Conservation (phyloP, 64 coral and sea anemone species). For the Pocillopora verrucosa region DNA sequence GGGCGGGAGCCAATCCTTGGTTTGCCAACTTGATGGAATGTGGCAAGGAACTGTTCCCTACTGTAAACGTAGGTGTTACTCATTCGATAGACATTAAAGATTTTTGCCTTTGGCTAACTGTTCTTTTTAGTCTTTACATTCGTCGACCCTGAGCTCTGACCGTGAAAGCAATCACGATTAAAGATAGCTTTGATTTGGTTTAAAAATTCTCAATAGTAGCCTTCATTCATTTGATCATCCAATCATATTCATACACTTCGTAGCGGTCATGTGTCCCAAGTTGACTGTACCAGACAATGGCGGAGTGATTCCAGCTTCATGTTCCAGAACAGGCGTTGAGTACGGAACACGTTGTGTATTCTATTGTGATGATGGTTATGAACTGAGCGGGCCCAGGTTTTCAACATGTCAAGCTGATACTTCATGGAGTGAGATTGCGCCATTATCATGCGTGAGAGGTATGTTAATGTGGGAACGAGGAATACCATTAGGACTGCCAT, state of each 20-base stretch:
- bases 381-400: conserved; percentile 81
- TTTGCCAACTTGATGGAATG: conserved; percentile 83
- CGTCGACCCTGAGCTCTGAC: too few species aligned
- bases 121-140: too few species aligned
- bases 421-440: conserved; percentile 69
- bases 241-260: not conserved
- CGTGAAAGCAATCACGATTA: too few species aligned
- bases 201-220: too few species aligned
- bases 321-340: conserved; percentile 69
- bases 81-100: not conserved
- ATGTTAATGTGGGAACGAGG: not conserved
- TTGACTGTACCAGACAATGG: conserved; percentile 61
- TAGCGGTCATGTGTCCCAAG: conserved; percentile 78
- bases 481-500: not conserved
- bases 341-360: conserved; percentile 84
- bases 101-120: too few species aligned
- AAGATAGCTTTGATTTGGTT: too few species aligned
- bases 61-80: conserved; percentile 79
- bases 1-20: conserved; percentile 42
- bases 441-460: conserved; percentile 80
- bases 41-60: conserved; percentile 80
- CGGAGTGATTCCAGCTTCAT: conserved; percentile 64
- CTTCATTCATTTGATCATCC: too few species aligned
- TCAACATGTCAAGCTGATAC: conserved; percentile 75
- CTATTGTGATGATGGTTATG: conserved; percentile 81